These are phyloP conservation scores for Centropus unirufus DNA, from an alignment of 2,113 vertebrate genomes.

Conservation along the genomic window DNA sequence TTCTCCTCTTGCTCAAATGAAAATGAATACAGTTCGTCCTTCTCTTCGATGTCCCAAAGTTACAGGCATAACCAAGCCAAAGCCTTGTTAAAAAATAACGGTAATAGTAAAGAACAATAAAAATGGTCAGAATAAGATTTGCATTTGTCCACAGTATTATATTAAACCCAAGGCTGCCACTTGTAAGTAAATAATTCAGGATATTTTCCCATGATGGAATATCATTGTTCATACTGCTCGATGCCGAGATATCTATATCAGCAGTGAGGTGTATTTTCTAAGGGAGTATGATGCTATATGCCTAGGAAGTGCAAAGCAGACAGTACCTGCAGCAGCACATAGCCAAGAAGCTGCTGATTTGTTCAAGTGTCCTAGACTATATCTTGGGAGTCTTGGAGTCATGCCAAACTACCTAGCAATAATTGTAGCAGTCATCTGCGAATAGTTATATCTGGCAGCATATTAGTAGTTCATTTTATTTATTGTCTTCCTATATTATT, in stretches of 20 bases:
- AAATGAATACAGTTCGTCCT: not conserved
- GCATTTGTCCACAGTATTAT: not conserved
- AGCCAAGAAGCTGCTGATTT: constrained; percentile 20
- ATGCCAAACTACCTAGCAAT: constrained; percentile 17
- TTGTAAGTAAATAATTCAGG: not conserved
- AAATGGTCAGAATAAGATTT: not conserved
- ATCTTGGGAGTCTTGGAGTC: not conserved
- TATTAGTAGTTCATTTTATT: constrained; percentile 38
- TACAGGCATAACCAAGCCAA: not conserved
- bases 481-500: constrained; percentile 57
- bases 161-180: not conserved
- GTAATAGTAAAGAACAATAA: not conserved
- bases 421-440: constrained; percentile 55
- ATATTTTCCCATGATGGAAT: not conserved
- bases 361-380: not conserved
- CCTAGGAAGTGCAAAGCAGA: not conserved
- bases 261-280: not conserved
- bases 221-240: not conserved
- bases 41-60: not conserved
- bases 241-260: not conserved
- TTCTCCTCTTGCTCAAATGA: not conserved
- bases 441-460: constrained; percentile 25
- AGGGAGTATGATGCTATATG: not conserved
- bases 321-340: not conserved
- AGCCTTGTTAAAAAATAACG: not conserved